A percentile compares a stretch with the other conserved stretches of the same genome.
phyloP scores from a whole-genome alignment of 2,113 vertebrate genomes.

The Triplophysa tibetana region DNA sequence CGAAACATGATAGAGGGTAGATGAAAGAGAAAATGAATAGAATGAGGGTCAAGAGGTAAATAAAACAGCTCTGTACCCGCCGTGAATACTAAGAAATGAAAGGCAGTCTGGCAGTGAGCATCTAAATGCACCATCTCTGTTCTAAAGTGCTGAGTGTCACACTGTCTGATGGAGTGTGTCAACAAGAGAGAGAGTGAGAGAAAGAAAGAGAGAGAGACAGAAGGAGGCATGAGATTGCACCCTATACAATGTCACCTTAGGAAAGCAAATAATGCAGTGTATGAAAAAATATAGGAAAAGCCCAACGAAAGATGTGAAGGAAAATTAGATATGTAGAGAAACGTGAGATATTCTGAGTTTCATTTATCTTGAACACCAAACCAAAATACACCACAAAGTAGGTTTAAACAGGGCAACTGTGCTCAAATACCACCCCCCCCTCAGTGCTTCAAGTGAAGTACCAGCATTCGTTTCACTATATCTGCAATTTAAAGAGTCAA shows the following conservation, averaged over 20 bases:
- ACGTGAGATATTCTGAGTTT: background rate
- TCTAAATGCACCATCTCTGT: conserved; percentile 45
- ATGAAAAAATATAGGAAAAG: background rate
- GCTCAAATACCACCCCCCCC: too few relatives aligned
- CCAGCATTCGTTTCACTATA: too few relatives aligned
- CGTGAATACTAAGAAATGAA: conserved; percentile 57
- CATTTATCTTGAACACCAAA: conserved; percentile 38
- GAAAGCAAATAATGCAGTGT: conserved; percentile 31
- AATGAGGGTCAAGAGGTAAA: background rate
- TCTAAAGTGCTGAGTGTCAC: conserved; percentile 65
- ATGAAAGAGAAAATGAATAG: background rate
- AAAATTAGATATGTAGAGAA: background rate
- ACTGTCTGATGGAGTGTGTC: conserved; percentile 38
- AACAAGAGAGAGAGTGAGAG: conserved; percentile 9
- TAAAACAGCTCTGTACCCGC: conserved; percentile 22
- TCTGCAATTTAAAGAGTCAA: too few relatives aligned
- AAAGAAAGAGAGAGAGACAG: background rate
- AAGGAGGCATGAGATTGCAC: background rate
- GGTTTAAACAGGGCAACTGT: too few relatives aligned
- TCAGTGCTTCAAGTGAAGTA: too few relatives aligned
- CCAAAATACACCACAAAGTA: too few relatives aligned
- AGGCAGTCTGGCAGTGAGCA: conserved; percentile 27
- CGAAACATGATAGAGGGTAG: background rate
- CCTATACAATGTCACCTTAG: conserved; percentile 20
- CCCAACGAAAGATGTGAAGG: background rate